Evolutionary conservation across 2,113 vertebrate species (phyloP).

Genomic region (Anseranas semipalmata): DNA sequence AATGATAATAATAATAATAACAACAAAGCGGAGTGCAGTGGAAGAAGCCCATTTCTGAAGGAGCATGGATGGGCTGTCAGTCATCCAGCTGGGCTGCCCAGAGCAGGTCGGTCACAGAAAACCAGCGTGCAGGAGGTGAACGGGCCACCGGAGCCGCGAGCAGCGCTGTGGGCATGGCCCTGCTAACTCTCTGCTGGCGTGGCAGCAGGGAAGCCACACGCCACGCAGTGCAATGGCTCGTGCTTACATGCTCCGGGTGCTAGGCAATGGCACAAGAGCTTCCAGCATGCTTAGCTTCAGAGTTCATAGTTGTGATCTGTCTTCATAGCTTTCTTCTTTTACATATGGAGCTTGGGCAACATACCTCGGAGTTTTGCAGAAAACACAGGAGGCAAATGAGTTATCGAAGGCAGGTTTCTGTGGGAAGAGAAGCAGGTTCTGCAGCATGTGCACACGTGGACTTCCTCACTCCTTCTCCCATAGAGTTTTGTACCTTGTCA

Average conservation of each 20-base stretch:
- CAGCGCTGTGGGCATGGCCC: too few relatives aligned
- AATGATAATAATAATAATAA: too few relatives aligned
- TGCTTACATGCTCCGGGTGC: accelerated
- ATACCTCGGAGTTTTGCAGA: not conserved
- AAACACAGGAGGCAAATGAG: not conserved
- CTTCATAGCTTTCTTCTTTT: not conserved
- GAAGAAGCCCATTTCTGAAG: too few relatives aligned
- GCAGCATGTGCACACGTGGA: not conserved
- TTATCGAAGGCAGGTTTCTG: not conserved
- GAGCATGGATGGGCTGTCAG: too few relatives aligned
- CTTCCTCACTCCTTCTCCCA: not conserved
- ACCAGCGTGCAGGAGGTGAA: too few relatives aligned
- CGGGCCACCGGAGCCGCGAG: too few relatives aligned
- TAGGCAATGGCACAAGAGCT: accelerated
- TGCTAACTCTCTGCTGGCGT: too few relatives aligned
- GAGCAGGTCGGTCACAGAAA: too few relatives aligned
- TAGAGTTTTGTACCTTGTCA: conserved; percentile 40
- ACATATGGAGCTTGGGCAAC: not conserved
- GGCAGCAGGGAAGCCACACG: accelerated
- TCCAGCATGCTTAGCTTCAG: not conserved
- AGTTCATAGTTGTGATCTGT: accelerated
- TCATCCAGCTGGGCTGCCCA: too few relatives aligned
- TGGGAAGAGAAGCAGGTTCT: conserved; percentile 1
- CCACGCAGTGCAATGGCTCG: accelerated
- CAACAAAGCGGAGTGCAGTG: too few relatives aligned